These are phyloP conservation scores for Embidobia sp. DNA, from an alignment of 2,888 invertebrate genomes.

Conservation along the genomic window DNA sequence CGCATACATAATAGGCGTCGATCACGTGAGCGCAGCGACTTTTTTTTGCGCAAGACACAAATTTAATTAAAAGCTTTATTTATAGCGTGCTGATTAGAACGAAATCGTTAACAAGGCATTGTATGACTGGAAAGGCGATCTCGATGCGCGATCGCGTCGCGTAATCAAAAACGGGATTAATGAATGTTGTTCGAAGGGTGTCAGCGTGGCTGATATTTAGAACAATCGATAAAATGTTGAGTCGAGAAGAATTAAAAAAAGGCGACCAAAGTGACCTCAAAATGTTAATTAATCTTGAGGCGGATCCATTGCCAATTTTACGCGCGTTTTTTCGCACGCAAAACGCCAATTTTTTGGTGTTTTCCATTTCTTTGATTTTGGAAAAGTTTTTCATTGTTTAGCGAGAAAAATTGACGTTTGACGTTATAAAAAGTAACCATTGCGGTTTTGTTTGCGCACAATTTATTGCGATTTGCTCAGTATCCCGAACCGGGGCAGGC, in stretches of 20 bases:
- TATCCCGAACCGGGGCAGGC: conserved; percentile 17
- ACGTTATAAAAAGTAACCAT: no score
- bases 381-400: background rate
- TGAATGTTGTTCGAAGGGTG: conserved; percentile 26
- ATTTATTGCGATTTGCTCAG: conserved; percentile 3
- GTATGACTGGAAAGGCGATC: conserved; percentile 22
- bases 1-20: conserved; percentile 35
- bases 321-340: no score
- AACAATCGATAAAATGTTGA: conserved; percentile 33
- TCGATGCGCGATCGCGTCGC: conserved; percentile 20
- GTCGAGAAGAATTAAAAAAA: background rate
- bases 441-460: background rate
- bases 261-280: conserved; percentile 21
- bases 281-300: conserved; percentile 24
- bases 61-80: conserved; percentile 57
- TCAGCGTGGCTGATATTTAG: conserved; percentile 26
- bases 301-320: no score
- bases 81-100: conserved; percentile 45
- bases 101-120: conserved; percentile 45
- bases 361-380: no score
- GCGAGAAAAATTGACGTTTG: no score
- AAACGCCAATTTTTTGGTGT: no score
- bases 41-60: conserved; percentile 23
- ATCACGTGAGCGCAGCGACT: conserved; percentile 7
- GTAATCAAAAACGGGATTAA: conserved; percentile 40